Evolutionary conservation across 2,888 invertebrate species (phyloP).

Genomic region (Aethes cnicana): DNA sequence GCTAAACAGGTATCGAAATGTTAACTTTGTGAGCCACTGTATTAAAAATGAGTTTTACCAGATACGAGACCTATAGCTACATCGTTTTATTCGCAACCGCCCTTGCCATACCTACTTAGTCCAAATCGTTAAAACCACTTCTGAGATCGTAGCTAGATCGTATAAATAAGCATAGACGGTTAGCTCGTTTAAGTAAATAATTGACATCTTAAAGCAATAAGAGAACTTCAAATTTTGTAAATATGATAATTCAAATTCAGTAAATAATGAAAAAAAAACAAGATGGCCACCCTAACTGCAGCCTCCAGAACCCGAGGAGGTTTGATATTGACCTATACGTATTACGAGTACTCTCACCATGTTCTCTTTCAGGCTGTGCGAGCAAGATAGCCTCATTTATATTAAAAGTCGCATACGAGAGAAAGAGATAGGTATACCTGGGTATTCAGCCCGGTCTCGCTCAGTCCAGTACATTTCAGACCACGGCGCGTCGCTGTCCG

Average conservation of each 20-base stretch:
- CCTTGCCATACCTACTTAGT: too few relatives aligned
- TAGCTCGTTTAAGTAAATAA: too few relatives aligned
- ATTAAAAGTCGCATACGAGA: conserved; percentile 38
- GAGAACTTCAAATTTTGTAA: not conserved
- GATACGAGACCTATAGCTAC: too few relatives aligned
- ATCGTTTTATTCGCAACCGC: too few relatives aligned
- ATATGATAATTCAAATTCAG: not conserved
- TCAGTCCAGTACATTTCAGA: conserved; percentile 70
- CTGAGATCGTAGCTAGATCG: too few relatives aligned
- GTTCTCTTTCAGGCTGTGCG: conserved; percentile 68
- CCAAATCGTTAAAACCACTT: too few relatives aligned
- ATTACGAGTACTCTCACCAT: conserved; percentile 71
- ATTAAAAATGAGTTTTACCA: too few relatives aligned
- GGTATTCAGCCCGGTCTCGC: conserved; percentile 61
- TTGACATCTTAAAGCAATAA: too few relatives aligned
- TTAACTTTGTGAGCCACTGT: too few relatives aligned
- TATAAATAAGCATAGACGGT: too few relatives aligned
- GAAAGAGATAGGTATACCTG: conserved; percentile 54
- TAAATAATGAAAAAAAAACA: conserved; percentile 7
- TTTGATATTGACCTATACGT: conserved; percentile 82
- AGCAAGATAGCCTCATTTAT: conserved; percentile 51
- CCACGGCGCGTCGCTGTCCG: conserved; percentile 58
- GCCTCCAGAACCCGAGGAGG: conserved; percentile 80
- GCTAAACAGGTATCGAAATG: too few relatives aligned
- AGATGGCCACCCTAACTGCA: conserved; percentile 70